Evolutionary conservation across 2,797 vertebrate species (phyloP).

Genomic region (Danio jaintianensis): DNA sequence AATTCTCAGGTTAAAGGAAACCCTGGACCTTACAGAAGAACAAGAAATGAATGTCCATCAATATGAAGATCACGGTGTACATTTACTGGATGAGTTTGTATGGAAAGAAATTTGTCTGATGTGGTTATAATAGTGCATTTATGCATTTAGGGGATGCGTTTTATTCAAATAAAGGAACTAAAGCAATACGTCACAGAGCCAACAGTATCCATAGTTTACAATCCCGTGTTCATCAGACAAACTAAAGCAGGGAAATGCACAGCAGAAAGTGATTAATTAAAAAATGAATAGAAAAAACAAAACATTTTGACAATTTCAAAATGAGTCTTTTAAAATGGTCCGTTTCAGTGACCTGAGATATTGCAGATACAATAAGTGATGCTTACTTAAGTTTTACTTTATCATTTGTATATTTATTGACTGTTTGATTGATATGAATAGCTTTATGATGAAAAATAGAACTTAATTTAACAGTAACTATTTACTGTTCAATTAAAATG

Average conservation of each 20-base stretch:
- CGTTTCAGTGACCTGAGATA: not conserved
- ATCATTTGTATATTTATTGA: slow-evolving; percentile 1
- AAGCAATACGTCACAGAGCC: not conserved
- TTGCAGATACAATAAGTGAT: not conserved
- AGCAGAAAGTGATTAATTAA: not conserved
- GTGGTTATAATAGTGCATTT: not conserved
- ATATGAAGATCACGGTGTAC: not conserved
- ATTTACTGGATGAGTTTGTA: not conserved
- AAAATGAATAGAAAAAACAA: not conserved
- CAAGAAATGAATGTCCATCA: not conserved
- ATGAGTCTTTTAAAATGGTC: not conserved
- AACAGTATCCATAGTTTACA: not conserved
- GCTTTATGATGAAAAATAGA: not conserved
- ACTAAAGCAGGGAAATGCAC: not conserved
- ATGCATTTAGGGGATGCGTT: not conserved
- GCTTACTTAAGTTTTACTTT: too few species aligned
- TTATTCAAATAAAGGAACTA: not conserved
- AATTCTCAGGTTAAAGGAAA: slow-evolving; percentile 31
- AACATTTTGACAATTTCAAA: not conserved
- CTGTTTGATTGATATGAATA: not conserved
- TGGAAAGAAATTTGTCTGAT: not conserved
- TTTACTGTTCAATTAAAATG: too few species aligned
- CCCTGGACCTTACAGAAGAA: not conserved
- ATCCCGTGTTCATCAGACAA: not conserved
- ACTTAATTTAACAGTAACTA: not conserved